Conservation (phyloP, 2,888 invertebrate genomes). For the Temnothorax rugatulus region DNA sequence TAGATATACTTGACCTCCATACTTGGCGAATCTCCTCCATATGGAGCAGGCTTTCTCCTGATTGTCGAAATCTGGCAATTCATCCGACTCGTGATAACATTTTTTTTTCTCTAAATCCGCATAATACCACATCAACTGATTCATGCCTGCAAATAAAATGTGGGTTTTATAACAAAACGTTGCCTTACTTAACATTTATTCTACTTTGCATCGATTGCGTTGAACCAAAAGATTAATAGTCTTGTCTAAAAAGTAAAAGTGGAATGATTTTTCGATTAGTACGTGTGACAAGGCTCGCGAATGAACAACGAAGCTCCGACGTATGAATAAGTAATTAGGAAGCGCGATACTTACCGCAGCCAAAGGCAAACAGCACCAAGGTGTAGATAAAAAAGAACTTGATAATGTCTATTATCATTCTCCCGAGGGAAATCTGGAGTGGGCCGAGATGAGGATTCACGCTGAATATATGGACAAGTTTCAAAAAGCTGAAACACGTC, state of each 20-base stretch:
- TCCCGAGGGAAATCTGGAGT: conserved; percentile 96
- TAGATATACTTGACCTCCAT: conserved; percentile 76
- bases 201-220: background rate
- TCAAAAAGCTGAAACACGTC: conserved; percentile 91
- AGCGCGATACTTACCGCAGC: conserved; percentile 91
- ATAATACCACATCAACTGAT: conserved; percentile 97
- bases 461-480: conserved; percentile 98
- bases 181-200: background rate
- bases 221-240: background rate
- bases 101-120: conserved; percentile 95
- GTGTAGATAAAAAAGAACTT: conserved; percentile 99
- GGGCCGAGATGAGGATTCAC: conserved; percentile 99
- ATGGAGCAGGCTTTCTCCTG: conserved; percentile 94
- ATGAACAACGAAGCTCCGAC: background rate
- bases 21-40: conserved; percentile 97
- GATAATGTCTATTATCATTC: conserved; percentile 97
- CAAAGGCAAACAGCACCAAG: conserved; percentile 97
- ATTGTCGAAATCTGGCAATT: conserved; percentile 94
- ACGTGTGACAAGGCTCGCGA: background rate
- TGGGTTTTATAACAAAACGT: background rate
- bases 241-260: background rate
- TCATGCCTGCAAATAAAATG: conserved; percentile 89
- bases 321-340: conserved; percentile 50
- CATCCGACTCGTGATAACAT: conserved; percentile 92
- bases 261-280: conserved; percentile 12